These are phyloP conservation scores for Carabus problematicus DNA, from an alignment of 2,888 invertebrate genomes.

Conservation along the genomic window DNA sequence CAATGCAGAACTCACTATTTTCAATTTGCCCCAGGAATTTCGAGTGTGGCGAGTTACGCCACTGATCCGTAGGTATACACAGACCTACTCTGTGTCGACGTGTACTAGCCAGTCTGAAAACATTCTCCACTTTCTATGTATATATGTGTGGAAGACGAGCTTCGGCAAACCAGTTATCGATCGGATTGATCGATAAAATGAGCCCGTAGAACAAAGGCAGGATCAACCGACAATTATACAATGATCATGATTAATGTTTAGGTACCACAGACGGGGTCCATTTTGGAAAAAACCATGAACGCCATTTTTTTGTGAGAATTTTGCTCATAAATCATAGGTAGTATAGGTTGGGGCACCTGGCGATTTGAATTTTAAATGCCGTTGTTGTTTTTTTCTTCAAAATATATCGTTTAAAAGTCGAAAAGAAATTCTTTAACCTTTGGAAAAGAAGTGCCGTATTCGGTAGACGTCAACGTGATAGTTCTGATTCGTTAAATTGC, in stretches of 20 bases:
- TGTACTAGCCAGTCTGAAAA: conserved; percentile 27
- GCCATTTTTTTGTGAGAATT: conserved; percentile 18
- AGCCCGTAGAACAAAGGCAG: conserved; percentile 35
- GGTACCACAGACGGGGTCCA: conserved; percentile 20
- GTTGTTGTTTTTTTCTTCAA: neutral
- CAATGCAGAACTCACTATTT: neutral
- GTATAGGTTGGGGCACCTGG: conserved; percentile 17
- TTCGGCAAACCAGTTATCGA: conserved; percentile 38
- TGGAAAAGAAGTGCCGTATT: too few species aligned
- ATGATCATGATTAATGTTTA: conserved; percentile 37
- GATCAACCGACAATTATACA: conserved; percentile 40
- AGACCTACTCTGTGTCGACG: conserved; percentile 1
- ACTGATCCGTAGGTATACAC: conserved; percentile 2
- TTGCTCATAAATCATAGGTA: conserved; percentile 31
- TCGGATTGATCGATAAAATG: conserved; percentile 41
- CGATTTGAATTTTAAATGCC: neutral
- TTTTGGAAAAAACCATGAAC: conserved; percentile 24
- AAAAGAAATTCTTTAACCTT: too few species aligned
- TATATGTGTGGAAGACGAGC: conserved; percentile 27
- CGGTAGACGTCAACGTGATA: too few species aligned
- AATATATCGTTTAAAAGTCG: too few species aligned
- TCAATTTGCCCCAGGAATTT: neutral
- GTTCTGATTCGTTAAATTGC: too few species aligned
- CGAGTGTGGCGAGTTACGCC: neutral
- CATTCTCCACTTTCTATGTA: conserved; percentile 12